Conservation (phyloP, 2,888 invertebrate genomes). For the Diplazon laetatorius region DNA sequence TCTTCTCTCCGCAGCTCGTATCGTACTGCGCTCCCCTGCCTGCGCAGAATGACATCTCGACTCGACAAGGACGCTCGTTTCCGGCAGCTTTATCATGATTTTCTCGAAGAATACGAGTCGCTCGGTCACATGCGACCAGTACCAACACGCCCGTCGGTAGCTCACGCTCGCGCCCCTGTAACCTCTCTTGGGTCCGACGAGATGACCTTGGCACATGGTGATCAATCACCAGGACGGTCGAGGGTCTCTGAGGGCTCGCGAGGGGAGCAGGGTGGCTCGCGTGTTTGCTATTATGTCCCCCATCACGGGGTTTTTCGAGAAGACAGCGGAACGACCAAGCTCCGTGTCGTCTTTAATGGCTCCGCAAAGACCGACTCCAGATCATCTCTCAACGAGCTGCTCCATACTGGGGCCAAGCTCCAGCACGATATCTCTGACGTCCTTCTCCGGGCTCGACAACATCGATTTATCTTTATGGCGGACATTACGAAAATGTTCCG, state of each 20-base stretch:
- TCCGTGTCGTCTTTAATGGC: constrained; percentile 34
- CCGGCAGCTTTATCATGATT: constrained; percentile 6
- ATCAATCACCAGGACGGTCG: neutral
- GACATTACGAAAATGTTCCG: constrained; percentile 59
- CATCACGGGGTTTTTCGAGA: constrained; percentile 24
- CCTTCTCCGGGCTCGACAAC: constrained; percentile 26
- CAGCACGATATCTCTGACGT: constrained; percentile 41
- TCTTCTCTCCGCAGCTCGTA: neutral
- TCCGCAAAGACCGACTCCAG: neutral
- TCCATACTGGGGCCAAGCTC: constrained; percentile 45
- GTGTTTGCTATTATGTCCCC: neutral
- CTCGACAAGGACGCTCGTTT: constrained; percentile 14
- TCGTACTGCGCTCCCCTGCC: constrained; percentile 4
- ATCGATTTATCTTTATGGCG: constrained; percentile 32
- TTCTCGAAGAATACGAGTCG: constrained; percentile 39
- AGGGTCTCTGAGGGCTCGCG: neutral
- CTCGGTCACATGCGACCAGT: constrained; percentile 11
- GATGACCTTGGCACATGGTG: constrained; percentile 5
- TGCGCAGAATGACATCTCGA: constrained; percentile 12
- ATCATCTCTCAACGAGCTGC: constrained; percentile 13
- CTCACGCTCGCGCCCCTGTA: neutral
- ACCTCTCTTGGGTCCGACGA: neutral
- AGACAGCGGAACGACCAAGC: neutral
- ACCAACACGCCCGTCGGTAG: neutral
- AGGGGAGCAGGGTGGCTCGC: neutral